A percentile compares a stretch with the other conserved stretches of the same genome.
These are phyloP conservation scores for Agonopterix arenella DNA, from an alignment of 2,888 invertebrate species.

Conservation along the genomic window DNA sequence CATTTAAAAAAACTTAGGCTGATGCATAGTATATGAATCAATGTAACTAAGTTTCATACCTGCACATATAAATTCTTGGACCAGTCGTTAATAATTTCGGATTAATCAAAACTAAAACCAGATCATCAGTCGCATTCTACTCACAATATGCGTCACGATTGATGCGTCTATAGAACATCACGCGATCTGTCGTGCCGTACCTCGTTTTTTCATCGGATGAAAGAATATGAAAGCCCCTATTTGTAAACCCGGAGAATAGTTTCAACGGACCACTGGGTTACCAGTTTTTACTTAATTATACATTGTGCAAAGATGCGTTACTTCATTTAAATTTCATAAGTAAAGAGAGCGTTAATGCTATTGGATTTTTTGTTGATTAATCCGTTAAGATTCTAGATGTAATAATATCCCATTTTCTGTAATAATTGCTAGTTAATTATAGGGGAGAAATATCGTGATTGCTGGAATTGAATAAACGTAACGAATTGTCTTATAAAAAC, in stretches of 20 bases:
- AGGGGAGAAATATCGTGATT: no score
- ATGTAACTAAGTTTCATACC: no score
- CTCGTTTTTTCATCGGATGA: constrained; percentile 53
- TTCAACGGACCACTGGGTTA: constrained; percentile 60
- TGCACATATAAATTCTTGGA: no score
- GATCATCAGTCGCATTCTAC: no score
- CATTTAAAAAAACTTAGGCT: no score
- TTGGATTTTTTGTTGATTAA: constrained; percentile 4
- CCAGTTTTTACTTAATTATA: constrained; percentile 38
- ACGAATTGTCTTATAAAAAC: background rate
- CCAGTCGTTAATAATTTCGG: no score
- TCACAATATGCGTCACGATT: constrained; percentile 23
- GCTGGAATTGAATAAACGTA: constrained; percentile 5
- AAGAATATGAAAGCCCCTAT: constrained; percentile 53
- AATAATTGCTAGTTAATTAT: constrained; percentile 5
- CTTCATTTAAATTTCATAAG: constrained; percentile 6
- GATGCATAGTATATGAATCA: no score
- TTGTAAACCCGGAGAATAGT: constrained; percentile 57
- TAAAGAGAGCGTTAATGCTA: constrained; percentile 6
- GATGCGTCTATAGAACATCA: constrained; percentile 45
- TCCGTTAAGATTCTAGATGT: constrained; percentile 4
- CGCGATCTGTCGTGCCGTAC: constrained; percentile 59
- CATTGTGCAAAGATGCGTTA: constrained; percentile 23
- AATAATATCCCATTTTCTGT: background rate
- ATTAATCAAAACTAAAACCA: no score